Evolutionary conservation across 2,797 vertebrate species (phyloP), one percentile per base, ranked within the genome.

Genomic region (Lepilemur ruficaudatus): DNA sequence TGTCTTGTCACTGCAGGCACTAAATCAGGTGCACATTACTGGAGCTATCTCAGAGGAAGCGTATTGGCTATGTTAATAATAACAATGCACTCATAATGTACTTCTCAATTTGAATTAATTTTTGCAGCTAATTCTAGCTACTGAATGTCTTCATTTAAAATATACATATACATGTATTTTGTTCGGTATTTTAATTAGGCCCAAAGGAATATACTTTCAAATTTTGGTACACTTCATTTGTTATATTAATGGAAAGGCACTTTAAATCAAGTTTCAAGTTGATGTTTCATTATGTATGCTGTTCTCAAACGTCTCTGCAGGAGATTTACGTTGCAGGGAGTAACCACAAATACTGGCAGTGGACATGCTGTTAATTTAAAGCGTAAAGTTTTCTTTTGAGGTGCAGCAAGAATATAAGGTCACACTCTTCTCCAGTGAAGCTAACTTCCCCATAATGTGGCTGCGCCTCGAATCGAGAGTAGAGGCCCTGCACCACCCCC

Each of bases 111-210:
- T 43, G 95, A 95, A 89, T 95, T 95, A 78, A 94, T 90, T 90
- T 94, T 13, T 72, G 93, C 20, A 89, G 96, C 93, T 93, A 88
- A 96, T 97, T 97, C 96, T 76, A 91, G 93, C 84, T 82, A 82
- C 89, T 70, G 96, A 92, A 97, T 30, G 87, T 95, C 97, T 97
- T 94, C 97, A 93, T 97, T 97, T 97, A 97, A 97, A 97, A 97
- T 96, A 94, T 83, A 96, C 92, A 94, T 76, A 91, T 80, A 83
- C 67, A 91, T 96, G 96, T 88, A 93, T 97, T 97, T 95, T 93
- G 95, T 88, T 95, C 67, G 32, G 94, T 69, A 65, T 97, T 97
- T 97, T 97, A 97, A 97, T 98, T 96, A 97, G 97, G 91, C 97
- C 96, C 98, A 46, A 73, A 96, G 97, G 96, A 97, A 97, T 94